Evolutionary conservation across 1,140 invertebrate genomes (phyloP).

Genomic region (Temnothorax longispinosus): DNA sequence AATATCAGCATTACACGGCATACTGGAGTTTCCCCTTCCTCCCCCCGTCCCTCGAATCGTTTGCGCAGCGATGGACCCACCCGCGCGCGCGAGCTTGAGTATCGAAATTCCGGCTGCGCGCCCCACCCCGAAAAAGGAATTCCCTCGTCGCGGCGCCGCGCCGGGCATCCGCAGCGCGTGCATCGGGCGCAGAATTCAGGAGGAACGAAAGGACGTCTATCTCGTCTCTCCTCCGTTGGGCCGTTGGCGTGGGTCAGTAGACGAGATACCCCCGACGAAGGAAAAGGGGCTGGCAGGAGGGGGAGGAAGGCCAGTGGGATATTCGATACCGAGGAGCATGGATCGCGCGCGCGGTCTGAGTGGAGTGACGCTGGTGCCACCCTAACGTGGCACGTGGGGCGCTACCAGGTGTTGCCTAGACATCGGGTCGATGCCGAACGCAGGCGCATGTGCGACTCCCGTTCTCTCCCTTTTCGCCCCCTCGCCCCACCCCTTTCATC

Average conservation of each 20-base stretch:
- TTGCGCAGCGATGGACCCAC: conserved; percentile 6
- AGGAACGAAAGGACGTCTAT: conserved; percentile 57
- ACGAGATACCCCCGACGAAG: conserved; percentile 15
- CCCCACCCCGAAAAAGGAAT: conserved; percentile 22
- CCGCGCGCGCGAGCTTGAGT: conserved; percentile 14
- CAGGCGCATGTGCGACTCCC: conserved; percentile 76
- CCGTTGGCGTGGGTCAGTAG: conserved; percentile 74
- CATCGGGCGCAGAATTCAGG: conserved; percentile 41
- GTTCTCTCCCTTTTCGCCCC: not conserved
- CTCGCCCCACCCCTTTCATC: not conserved
- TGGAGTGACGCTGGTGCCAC: conserved; percentile 75
- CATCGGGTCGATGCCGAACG: conserved; percentile 80
- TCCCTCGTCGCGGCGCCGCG: conserved; percentile 13
- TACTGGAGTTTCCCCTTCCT: not conserved
- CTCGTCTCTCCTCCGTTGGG: conserved; percentile 56
- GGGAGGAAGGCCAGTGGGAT: conserved; percentile 73
- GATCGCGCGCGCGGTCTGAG: conserved; percentile 64
- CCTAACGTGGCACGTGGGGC: conserved; percentile 82
- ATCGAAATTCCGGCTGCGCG: conserved; percentile 54
- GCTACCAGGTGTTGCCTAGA: conserved; percentile 83
- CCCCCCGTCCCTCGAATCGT: not conserved
- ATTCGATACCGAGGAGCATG: conserved; percentile 76
- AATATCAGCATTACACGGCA: conserved; percentile 24
- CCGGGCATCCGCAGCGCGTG: conserved; percentile 23
- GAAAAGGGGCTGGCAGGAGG: too few relatives aligned